Evolutionary conservation across 2,113 vertebrate species (phyloP).

Genomic region (Clarias magur): DNA sequence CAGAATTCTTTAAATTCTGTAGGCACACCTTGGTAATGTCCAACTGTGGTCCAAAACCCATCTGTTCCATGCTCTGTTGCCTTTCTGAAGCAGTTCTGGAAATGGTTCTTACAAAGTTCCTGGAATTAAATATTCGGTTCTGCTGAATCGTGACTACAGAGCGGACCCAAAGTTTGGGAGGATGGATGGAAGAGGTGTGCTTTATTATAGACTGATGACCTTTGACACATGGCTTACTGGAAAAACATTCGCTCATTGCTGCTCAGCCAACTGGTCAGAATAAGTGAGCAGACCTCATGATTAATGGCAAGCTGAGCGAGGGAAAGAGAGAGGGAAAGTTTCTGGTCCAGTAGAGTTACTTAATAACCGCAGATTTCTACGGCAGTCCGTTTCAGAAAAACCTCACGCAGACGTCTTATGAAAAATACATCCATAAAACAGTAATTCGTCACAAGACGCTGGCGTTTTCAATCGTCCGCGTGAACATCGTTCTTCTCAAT

Average conservation of each 20-base stretch:
- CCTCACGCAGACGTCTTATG: neutral
- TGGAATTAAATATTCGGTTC: neutral
- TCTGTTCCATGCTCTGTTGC: neutral
- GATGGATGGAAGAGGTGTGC: conserved; percentile 3
- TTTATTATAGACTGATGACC: conserved; percentile 44
- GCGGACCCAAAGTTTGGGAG: neutral
- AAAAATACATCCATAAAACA: neutral
- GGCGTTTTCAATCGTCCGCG: neutral
- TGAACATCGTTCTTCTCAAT: neutral
- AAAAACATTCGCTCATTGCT: conserved; percentile 49
- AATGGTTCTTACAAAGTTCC: neutral
- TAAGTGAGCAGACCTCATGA: conserved; percentile 32
- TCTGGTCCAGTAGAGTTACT: conserved; percentile 22
- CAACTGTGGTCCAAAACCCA: neutral
- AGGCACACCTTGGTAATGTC: neutral
- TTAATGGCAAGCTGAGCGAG: conserved; percentile 45
- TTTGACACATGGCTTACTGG: conserved; percentile 50
- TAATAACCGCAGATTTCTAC: conserved; percentile 29
- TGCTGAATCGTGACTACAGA: neutral
- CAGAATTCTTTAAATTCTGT: neutral
- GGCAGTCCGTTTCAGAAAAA: neutral
- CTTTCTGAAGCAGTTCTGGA: neutral
- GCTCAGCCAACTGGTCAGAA: conserved; percentile 32
- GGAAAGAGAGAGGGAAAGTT: neutral
- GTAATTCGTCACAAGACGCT: neutral